These are phyloP conservation scores for Micrastur ruficollis DNA, from an alignment of 2,797 vertebrate species.

Conservation along the genomic window DNA sequence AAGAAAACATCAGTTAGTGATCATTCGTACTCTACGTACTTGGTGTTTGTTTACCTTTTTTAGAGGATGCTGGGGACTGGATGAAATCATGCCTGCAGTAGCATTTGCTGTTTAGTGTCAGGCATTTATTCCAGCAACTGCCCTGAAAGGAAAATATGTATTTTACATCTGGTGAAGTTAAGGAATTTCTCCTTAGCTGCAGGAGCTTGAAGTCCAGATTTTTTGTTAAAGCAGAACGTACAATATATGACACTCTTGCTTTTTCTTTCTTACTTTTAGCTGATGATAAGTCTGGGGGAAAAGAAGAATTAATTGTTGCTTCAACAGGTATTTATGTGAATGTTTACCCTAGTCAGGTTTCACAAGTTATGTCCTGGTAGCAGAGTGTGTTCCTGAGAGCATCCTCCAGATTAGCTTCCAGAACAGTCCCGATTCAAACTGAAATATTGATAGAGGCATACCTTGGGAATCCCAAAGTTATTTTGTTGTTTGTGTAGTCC, in stretches of 20 bases:
- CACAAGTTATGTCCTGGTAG: not conserved
- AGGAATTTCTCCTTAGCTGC: not conserved
- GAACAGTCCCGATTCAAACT: not conserved
- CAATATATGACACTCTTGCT: not conserved
- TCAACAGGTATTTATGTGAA: not conserved
- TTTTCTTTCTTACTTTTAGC: not conserved
- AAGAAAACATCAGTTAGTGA: not conserved
- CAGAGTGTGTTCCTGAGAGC: not conserved
- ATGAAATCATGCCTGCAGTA: not conserved
- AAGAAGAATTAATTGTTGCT: not conserved
- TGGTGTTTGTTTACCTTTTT: not conserved
- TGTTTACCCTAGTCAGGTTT: not conserved
- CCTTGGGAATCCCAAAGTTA: not conserved
- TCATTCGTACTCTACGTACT: not conserved
- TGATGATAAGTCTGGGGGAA: not conserved
- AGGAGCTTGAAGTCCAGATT: not conserved
- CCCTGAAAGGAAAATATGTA: not conserved
- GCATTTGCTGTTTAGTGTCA: not conserved
- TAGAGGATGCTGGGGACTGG: not conserved
- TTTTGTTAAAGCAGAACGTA: not conserved
- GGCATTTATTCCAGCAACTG: not conserved
- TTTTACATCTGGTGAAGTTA: conserved; percentile 43
- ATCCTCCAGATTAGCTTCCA: not conserved
- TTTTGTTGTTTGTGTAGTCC: not conserved
- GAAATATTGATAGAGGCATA: not conserved